Percentiles rank a stretch among this genome's conserved stretches.
phyloP scores from a whole-genome alignment of 2,113 vertebrate genomes.

The Apteryx owenii region DNA sequence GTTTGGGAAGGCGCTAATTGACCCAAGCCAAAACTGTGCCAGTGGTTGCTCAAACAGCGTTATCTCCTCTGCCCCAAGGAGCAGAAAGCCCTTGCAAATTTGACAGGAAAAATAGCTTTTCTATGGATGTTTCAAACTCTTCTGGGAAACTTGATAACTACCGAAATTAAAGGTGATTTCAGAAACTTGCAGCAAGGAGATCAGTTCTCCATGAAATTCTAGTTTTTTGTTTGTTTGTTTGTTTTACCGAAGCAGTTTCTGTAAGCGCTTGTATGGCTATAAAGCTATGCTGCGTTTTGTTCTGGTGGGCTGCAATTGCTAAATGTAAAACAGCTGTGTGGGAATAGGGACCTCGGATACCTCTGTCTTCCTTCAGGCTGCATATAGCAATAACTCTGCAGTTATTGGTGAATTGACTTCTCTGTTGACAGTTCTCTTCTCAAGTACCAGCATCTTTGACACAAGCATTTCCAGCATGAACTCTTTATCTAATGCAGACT shows the following conservation, averaged over 20 bases:
- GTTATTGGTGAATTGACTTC: not conserved
- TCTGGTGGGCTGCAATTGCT: not conserved
- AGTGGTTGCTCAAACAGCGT: fast-evolving
- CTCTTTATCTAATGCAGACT: not conserved
- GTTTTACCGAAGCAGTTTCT: not conserved
- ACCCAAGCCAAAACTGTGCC: not conserved
- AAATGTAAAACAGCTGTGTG: too few species aligned
- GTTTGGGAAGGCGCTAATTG: not conserved
- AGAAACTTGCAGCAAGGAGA: not conserved
- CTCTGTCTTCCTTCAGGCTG: not conserved
- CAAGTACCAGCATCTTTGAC: not conserved
- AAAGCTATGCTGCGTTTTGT: not conserved
- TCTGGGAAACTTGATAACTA: not conserved
- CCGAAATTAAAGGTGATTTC: not conserved
- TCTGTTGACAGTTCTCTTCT: not conserved
- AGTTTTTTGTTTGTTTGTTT: not conserved
- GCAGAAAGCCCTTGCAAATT: not conserved
- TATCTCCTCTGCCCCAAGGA: not conserved
- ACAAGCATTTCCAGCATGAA: not conserved
- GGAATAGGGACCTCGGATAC: not conserved
- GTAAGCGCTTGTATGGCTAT: not conserved
- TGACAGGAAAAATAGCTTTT: not conserved
- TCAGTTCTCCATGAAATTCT: not conserved
- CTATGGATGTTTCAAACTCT: not conserved
- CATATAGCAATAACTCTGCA: not conserved